Evolutionary conservation across 2,113 vertebrate genomes (phyloP).

Genomic region (Epinephelus moara): DNA sequence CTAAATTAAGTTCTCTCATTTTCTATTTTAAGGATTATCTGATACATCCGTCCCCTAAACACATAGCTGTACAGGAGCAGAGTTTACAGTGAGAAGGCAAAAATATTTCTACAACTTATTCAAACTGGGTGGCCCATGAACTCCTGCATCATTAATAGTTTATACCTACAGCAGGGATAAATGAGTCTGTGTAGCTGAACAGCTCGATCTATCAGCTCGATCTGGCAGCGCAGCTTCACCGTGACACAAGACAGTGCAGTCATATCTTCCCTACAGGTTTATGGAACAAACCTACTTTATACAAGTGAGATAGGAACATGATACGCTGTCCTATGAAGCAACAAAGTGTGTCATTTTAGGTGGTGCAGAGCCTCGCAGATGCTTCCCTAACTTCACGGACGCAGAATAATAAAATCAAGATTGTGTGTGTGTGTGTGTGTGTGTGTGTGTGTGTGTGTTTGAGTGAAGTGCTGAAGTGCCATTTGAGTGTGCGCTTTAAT

Average conservation of each 20-base stretch:
- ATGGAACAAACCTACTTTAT: slow-evolving; percentile 33
- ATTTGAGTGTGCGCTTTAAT: slow-evolving; percentile 41
- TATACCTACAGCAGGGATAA: slow-evolving; percentile 4
- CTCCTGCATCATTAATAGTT: slow-evolving; percentile 13
- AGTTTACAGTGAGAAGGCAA: neutral
- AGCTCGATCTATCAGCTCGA: neutral
- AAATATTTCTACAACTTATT: slow-evolving; percentile 15
- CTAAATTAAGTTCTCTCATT: neutral
- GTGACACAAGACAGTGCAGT: slow-evolving; percentile 13
- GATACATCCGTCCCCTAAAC: neutral
- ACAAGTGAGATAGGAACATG: neutral
- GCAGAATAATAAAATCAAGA: neutral
- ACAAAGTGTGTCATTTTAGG: neutral
- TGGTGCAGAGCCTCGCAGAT: neutral
- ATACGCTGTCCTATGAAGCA: neutral
- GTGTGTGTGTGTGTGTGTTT: slow-evolving; percentile 15
- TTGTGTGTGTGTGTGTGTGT: neutral
- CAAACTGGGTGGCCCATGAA: slow-evolving; percentile 22
- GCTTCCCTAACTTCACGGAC: neutral
- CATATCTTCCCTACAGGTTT: slow-evolving; percentile 41
- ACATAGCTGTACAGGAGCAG: neutral
- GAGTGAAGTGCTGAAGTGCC: neutral
- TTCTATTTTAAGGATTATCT: slow-evolving; percentile 18
- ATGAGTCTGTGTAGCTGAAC: neutral
- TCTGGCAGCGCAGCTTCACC: neutral